phyloP scores from a whole-genome alignment of 2,113 vertebrate genomes.

The Aix galericulata region DNA sequence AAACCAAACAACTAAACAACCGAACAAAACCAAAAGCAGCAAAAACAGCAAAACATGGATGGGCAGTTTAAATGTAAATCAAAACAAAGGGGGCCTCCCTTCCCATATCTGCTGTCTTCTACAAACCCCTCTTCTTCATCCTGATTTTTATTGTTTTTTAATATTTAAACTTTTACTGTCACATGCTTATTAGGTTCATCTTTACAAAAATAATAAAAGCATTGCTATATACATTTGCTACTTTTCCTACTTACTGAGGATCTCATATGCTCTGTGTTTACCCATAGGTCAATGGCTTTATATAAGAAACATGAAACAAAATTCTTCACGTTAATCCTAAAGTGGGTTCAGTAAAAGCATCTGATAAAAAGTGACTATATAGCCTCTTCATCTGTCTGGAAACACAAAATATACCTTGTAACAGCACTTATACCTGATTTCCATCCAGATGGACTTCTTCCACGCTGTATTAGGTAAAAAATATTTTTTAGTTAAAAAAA shows the following conservation, averaged over 20 bases:
- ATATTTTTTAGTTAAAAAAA: too few relatives aligned
- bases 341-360: neutral
- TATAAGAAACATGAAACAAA: neutral
- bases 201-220: neutral
- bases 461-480: neutral
- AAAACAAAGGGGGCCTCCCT: neutral
- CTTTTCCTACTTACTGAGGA: neutral
- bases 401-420: neutral
- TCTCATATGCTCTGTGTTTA: neutral
- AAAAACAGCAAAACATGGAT: accelerated
- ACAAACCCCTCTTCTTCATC: neutral
- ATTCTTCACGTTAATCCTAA: neutral
- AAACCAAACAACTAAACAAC: neutral
- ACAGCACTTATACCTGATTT: neutral
- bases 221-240: neutral
- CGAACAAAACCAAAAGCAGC: neutral
- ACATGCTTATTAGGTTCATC: neutral
- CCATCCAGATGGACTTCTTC: neutral
- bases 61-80: neutral
- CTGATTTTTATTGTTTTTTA: too few relatives aligned
- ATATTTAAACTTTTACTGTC: neutral
- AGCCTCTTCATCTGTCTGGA: neutral
- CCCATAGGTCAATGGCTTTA: neutral
- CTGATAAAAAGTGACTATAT: neutral
- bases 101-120: neutral